Conservation (phyloP, 2,888 invertebrate species). For the Perizoma affinitatum region DNA sequence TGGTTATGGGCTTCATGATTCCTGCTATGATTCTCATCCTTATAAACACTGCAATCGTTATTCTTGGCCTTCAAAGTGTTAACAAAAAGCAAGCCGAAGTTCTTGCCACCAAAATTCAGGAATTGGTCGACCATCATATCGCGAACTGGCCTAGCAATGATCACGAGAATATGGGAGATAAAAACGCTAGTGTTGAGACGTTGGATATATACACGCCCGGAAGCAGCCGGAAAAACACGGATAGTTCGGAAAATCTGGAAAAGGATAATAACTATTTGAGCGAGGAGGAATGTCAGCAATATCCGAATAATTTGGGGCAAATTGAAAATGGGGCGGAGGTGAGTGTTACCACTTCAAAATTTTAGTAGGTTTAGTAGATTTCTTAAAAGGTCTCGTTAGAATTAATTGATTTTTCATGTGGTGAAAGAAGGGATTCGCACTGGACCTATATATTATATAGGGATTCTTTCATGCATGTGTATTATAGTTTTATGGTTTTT, state of each 20-base stretch:
- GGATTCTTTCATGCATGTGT: too few relatives aligned
- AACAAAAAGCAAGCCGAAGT: constrained; percentile 76
- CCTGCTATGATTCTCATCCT: constrained; percentile 88
- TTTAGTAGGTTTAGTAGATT: constrained; percentile 14
- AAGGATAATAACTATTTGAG: constrained; percentile 63
- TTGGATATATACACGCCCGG: constrained; percentile 69
- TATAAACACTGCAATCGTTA: constrained; percentile 85
- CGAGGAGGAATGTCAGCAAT: constrained; percentile 71
- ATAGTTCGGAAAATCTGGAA: constrained; percentile 73
- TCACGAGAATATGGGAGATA: constrained; percentile 51
- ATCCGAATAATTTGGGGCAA: constrained; percentile 54
- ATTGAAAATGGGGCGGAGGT: constrained; percentile 64
- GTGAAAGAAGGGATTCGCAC: too few relatives aligned
- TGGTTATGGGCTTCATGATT: constrained; percentile 90
- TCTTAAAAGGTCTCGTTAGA: not conserved
- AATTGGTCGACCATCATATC: constrained; percentile 71
- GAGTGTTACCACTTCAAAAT: constrained; percentile 35
- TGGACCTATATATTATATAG: too few relatives aligned
- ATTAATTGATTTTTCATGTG: too few relatives aligned
- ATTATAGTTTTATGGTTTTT: too few relatives aligned
- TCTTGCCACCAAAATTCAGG: constrained; percentile 73
- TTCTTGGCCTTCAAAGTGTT: constrained; percentile 80
- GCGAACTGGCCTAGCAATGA: constrained; percentile 67
- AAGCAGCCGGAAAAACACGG: constrained; percentile 74
- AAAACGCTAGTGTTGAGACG: constrained; percentile 67